A percentile compares a stretch with the other conserved stretches of the same genome.
Evolutionary conservation across 2,797 vertebrate species (phyloP).

Genomic region (Ara ararauna): DNA sequence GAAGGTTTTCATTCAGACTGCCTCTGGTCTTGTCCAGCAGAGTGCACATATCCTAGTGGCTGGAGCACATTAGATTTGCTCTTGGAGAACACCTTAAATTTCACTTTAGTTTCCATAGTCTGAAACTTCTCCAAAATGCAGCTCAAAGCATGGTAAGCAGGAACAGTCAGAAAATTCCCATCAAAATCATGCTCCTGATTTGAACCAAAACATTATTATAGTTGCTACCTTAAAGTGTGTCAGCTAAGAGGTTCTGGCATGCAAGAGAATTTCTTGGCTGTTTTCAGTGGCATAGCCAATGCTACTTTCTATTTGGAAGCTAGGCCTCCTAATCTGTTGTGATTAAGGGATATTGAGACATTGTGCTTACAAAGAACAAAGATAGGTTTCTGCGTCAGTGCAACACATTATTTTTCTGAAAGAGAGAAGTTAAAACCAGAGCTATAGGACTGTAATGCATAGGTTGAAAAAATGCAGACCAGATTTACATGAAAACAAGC

Average conservation of each 20-base stretch:
- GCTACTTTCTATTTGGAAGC: not conserved
- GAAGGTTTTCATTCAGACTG: not conserved
- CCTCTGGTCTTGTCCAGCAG: not conserved
- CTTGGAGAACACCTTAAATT: not conserved
- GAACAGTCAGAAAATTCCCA: not conserved
- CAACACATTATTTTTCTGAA: not conserved
- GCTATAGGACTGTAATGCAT: not conserved
- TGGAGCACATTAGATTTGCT: not conserved
- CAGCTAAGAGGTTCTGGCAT: not conserved
- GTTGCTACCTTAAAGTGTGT: not conserved
- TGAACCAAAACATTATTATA: not conserved
- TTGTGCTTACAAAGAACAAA: not conserved
- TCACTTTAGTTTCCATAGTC: not conserved
- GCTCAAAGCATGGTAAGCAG: not conserved
- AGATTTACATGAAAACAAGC: not conserved
- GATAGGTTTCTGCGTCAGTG: not conserved
- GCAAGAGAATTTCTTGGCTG: not conserved
- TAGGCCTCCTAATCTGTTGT: not conserved
- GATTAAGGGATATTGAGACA: not conserved
- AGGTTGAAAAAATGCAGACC: not conserved
- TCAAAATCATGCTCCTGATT: not conserved
- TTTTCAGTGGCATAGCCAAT: not conserved
- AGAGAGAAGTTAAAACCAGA: not conserved
- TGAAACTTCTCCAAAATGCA: not conserved
- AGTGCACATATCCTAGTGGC: not conserved